Base-by-base conservation (phyloP, 2,888 invertebrate genomes). In the Macropis europaea region DNA sequence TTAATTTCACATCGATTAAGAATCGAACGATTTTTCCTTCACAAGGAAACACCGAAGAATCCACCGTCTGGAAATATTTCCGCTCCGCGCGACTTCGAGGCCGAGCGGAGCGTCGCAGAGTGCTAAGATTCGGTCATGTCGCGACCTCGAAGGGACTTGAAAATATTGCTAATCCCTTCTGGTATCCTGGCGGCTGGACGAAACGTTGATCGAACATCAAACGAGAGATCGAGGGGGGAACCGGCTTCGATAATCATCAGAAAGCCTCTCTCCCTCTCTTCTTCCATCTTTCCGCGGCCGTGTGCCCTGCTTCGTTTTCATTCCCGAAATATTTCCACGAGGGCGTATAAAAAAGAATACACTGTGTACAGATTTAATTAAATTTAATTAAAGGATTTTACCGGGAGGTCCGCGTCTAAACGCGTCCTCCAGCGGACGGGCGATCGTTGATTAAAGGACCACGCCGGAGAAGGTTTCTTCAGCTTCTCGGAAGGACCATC, bases 321-420 rank as follows among this genome's bases (percentile, higher is more conserved):
- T 66, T 63, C 43, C 45, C 47, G 40, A 56, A 63, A 74, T 64
- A 77, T 57, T 48, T 63, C 32, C 43, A 26, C 48, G 54, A 24
- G 24, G 11, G 22, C 43, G 15, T 59, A 71, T 77, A 71, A 71
- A 66, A 56, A 71, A 60, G 22, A 24, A 19, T 61, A 30, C 22
- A 61, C 28, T 60, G 67, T 60, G 67, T 59, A 48, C 52, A 52
- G 52, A 69, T 67, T 76, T 63, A 76, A 76, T 78, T 73, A 73
- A 73, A 63, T 60, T 76, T 78, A 76, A 78, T 78, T 79, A 66
- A 79, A 63, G 38, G 38, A 56, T 52, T 60, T 59, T 59, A 40
- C 60, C 38, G 63, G 67, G 63, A 61, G 63, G 54, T 38, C 64
- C 17, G 67, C 45, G 5, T 15, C 11, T 5, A 24, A 26, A n/a